Conservation (phyloP, 2,113 vertebrate species). For the Saccopteryx leptura region DNA sequence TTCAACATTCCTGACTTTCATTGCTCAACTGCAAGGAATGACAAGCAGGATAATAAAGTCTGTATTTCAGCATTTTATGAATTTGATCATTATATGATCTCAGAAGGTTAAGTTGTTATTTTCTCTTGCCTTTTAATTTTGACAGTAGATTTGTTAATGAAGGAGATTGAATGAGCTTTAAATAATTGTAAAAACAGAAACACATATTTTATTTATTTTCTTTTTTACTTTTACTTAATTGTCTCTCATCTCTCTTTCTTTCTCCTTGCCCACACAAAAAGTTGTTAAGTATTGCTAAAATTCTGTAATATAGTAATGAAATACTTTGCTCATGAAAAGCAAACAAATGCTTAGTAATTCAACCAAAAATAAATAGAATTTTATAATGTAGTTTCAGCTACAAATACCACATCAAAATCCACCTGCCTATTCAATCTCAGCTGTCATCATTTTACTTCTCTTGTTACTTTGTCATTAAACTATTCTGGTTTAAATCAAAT, state of each 20-base stretch:
- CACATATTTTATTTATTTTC: neutral
- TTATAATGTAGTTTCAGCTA: slow-evolving; percentile 11
- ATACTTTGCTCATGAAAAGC: neutral
- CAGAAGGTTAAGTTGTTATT: neutral
- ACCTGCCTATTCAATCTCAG: neutral
- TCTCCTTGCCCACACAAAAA: neutral
- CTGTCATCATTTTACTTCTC: neutral
- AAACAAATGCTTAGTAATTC: slow-evolving; percentile 46
- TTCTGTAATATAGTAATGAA: neutral
- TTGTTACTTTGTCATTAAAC: neutral
- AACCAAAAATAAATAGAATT: slow-evolving; percentile 33
- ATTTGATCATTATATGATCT: neutral
- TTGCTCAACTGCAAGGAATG: neutral
- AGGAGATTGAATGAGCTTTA: neutral
- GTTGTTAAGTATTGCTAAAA: neutral
- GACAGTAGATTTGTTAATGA: neutral
- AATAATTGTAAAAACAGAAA: neutral
- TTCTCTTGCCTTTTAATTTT: neutral
- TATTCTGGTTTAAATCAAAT: slow-evolving; percentile 36
- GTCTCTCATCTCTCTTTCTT: neutral
- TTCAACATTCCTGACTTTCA: neutral
- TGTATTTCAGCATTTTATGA: neutral
- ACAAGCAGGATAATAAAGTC: neutral
- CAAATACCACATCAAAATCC: neutral
- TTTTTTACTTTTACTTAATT: neutral